Evolutionary conservation across 2,113 vertebrate genomes (phyloP).

Genomic region (Vidua chalybeata): DNA sequence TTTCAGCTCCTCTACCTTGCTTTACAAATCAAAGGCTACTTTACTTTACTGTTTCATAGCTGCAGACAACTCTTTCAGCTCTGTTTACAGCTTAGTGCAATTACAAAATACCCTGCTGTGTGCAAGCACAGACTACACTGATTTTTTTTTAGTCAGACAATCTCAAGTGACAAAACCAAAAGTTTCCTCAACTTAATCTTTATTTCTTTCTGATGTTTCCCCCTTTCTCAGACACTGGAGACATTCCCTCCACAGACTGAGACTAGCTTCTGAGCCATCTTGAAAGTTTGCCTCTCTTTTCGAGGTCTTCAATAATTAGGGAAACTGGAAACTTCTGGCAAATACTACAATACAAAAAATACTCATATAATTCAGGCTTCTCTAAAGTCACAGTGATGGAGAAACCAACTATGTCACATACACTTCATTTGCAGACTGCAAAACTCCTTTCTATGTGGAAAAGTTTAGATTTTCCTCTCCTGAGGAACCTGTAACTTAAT

Average conservation of each 20-base stretch:
- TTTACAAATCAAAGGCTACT: background rate
- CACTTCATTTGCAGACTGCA: background rate
- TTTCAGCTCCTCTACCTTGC: background rate
- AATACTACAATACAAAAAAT: background rate
- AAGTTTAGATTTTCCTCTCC: constrained; percentile 1
- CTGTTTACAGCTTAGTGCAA: background rate
- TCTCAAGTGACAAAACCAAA: background rate
- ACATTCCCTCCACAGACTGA: background rate
- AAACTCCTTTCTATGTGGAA: background rate
- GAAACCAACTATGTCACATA: constrained; percentile 1
- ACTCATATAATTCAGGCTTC: background rate
- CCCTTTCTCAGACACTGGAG: background rate
- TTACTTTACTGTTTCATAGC: background rate
- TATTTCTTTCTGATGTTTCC: background rate
- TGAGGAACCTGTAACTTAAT: background rate
- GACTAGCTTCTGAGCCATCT: background rate
- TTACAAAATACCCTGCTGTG: background rate
- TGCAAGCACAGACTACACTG: background rate
- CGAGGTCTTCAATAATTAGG: background rate
- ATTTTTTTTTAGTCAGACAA: background rate
- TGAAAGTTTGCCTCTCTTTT: background rate
- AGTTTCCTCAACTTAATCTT: background rate
- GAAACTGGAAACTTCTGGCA: background rate
- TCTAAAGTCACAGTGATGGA: background rate
- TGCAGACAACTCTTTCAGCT: background rate